phyloP scores from a whole-genome alignment of 2,113 vertebrate species.

The Rhynchopsitta pachyrhyncha region DNA sequence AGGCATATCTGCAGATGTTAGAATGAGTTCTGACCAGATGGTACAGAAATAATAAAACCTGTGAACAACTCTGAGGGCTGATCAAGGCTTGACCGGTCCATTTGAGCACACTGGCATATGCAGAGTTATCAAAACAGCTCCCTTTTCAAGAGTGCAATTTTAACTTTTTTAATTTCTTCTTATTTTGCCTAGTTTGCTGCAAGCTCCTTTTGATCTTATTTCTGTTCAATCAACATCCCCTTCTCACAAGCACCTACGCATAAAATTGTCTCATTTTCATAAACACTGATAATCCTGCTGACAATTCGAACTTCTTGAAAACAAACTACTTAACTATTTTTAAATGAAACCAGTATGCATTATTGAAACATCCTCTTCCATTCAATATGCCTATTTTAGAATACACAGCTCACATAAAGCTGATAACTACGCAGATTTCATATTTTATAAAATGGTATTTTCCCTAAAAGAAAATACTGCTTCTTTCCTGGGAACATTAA shows the following conservation, averaged over 20 bases:
- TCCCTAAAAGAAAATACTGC: neutral
- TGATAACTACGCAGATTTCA: neutral
- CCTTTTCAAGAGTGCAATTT: neutral
- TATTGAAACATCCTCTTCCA: neutral
- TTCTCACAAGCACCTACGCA: neutral
- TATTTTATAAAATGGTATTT: neutral
- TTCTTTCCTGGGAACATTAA: neutral
- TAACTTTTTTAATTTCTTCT: neutral
- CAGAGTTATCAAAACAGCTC: neutral
- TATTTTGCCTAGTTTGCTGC: neutral
- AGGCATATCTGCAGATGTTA: neutral
- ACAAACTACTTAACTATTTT: neutral
- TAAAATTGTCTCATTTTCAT: neutral
- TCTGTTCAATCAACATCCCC: neutral
- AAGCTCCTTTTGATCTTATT: neutral
- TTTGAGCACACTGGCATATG: neutral
- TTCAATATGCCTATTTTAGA: neutral
- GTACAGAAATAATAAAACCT: conserved; percentile 16
- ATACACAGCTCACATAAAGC: neutral
- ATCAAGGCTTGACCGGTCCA: neutral
- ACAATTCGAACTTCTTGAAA: neutral
- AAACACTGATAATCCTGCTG: neutral
- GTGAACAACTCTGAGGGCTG: neutral
- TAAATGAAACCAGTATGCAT: neutral
- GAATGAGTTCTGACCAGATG: conserved; percentile 14